Conservation (phyloP, 2,888 invertebrate species). For the Sarcophaga caerulescens region DNA sequence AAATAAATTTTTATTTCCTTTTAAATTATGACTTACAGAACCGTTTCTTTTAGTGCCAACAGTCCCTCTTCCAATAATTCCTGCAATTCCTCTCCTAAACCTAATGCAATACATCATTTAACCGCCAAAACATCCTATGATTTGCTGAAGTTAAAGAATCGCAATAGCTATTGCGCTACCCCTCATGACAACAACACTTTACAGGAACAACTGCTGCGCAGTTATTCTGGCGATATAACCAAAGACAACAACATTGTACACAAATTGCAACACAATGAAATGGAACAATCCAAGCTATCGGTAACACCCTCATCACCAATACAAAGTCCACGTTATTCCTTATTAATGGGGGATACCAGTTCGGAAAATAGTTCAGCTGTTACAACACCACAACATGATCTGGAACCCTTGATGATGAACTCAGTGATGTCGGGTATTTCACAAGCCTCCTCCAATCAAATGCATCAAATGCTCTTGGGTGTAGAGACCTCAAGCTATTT, state of each 20-base stretch:
- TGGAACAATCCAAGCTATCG: conserved; percentile 77
- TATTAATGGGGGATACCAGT: conserved; percentile 80
- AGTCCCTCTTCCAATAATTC: conserved; percentile 61
- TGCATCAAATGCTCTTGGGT: conserved; percentile 74
- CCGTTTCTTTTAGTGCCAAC: conserved; percentile 64
- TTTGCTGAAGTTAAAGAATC: conserved; percentile 73
- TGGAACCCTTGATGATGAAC: conserved; percentile 78
- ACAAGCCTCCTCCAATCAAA: conserved; percentile 72
- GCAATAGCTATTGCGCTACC: conserved; percentile 75
- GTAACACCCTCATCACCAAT: conserved; percentile 80
- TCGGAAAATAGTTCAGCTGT: conserved; percentile 81
- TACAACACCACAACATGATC: conserved; percentile 80
- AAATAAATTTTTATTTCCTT: neutral
- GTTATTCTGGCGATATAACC: conserved; percentile 73
- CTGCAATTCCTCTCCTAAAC: conserved; percentile 60
- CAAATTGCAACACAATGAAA: conserved; percentile 66
- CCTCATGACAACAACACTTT: conserved; percentile 38
- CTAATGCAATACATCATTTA: conserved; percentile 42
- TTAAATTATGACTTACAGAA: conserved; percentile 48
- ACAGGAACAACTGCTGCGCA: conserved; percentile 72
- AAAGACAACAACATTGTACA: conserved; percentile 69
- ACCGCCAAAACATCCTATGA: conserved; percentile 71
- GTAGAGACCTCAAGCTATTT: conserved; percentile 74
- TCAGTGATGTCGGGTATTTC: conserved; percentile 76
- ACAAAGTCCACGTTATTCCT: conserved; percentile 81